A percentile compares a stretch with the other conserved stretches of the same genome.
Conservation (phyloP, 1,140 invertebrate species). For the Aphelenchoides fujianensis region DNA sequence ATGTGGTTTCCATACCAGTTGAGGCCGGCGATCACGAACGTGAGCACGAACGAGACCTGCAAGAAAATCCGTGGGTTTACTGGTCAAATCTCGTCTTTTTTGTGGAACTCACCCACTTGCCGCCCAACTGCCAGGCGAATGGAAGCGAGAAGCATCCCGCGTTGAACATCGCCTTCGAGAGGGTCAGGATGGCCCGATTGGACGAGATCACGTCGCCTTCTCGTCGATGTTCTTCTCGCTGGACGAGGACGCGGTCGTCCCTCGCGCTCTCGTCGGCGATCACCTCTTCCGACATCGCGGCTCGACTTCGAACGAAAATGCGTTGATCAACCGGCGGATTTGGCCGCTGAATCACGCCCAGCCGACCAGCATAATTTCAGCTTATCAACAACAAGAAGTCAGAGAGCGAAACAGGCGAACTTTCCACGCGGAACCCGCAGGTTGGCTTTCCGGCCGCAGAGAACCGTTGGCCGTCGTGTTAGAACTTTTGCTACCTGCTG, state of each 20-base stretch:
- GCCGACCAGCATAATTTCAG: no score
- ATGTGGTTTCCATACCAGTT: slow-evolving; percentile 63
- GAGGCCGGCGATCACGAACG: slow-evolving; percentile 60
- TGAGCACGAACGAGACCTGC: slow-evolving; percentile 55
- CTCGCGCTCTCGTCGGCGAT: slow-evolving; percentile 29
- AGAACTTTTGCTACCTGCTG: no score
- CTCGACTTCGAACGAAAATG: no score
- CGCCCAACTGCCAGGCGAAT: slow-evolving; percentile 61
- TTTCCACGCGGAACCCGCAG: no score
- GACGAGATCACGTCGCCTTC: slow-evolving; percentile 60
- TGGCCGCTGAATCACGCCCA: no score
- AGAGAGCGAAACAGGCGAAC: no score
- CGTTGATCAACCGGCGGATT: no score
- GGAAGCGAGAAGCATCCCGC: slow-evolving; percentile 61
- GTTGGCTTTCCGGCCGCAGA: no score
- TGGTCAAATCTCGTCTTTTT: neutral
- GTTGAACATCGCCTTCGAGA: slow-evolving; percentile 62
- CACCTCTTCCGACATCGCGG: no score
- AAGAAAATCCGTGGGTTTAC: slow-evolving; percentile 26
- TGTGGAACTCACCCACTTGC: slow-evolving; percentile 53
- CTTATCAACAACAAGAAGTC: no score
- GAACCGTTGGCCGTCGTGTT: no score
- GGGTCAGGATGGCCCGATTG: slow-evolving; percentile 57
- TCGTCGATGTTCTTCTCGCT: slow-evolving; percentile 29
- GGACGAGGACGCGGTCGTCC: slow-evolving; percentile 47